Conservation (phyloP, 2,113 vertebrate genomes). For the Apteryx owenii region DNA sequence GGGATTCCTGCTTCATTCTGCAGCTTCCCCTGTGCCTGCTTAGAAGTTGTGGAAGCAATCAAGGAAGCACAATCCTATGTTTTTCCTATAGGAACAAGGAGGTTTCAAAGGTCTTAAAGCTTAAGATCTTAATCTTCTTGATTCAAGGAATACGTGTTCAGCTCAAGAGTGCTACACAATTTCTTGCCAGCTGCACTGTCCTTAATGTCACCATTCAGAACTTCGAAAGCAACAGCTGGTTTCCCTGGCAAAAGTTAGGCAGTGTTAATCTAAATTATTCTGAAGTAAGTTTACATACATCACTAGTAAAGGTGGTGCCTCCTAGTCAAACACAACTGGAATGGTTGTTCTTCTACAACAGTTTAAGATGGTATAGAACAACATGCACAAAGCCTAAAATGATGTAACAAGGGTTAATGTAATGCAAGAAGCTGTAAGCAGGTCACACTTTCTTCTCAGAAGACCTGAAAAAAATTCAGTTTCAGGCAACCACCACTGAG, state of each 20-base stretch:
- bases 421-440: neutral
- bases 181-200: neutral
- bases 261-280: neutral
- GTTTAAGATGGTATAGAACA: neutral
- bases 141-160: neutral
- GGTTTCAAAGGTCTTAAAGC: neutral
- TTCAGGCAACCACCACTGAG: neutral
- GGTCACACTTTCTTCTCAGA: neutral
- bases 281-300: neutral
- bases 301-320: neutral
- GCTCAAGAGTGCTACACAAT: neutral
- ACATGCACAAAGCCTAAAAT: neutral
- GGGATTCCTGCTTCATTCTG: neutral
- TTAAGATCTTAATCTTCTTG: neutral
- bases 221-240: neutral
- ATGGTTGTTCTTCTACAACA: neutral
- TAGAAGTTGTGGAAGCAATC: neutral
- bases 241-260: neutral
- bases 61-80: neutral
- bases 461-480: neutral
- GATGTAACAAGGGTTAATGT: neutral
- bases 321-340: neutral
- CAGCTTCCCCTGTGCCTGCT: neutral
- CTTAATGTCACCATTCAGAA: neutral
- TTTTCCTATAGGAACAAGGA: neutral